Conservation (phyloP, 2,888 invertebrate species). For the Fabriciana adippe region DNA sequence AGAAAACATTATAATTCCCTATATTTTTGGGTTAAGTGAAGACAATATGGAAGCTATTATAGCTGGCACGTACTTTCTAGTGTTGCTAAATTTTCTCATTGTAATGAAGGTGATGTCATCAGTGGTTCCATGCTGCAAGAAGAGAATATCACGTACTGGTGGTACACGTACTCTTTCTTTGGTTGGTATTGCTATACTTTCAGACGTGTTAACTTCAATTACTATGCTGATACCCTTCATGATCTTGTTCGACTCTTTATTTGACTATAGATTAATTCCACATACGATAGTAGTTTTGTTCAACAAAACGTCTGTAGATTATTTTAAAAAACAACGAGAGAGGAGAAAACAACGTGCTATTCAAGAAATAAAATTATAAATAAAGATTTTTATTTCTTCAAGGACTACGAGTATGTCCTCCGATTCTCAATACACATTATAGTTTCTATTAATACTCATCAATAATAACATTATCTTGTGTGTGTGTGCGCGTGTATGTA, state of each 20-base stretch:
- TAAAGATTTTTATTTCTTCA: not conserved
- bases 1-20: constrained; percentile 20
- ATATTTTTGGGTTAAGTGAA: constrained; percentile 8
- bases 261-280: constrained; percentile 30
- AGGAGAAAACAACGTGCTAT: constrained; percentile 15
- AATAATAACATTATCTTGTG: too few relatives aligned
- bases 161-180: constrained; percentile 22
- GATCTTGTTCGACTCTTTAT: not conserved
- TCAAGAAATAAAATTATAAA: constrained; percentile 6
- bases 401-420: not conserved
- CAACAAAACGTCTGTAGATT: constrained; percentile 39
- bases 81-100: constrained; percentile 32
- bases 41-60: not conserved
- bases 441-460: too few relatives aligned
- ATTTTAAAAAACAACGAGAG: constrained; percentile 33
- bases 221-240: not conserved
- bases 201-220: constrained; percentile 32
- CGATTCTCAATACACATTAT: too few relatives aligned
- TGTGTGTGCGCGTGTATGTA: too few relatives aligned
- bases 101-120: constrained; percentile 30
- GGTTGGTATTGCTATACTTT: constrained; percentile 37
- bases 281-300: constrained; percentile 36
- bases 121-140: constrained; percentile 31
- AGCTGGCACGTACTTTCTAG: constrained; percentile 26
- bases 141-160: constrained; percentile 19